Conservation (phyloP, 1,140 invertebrate genomes). For the Acromyrmex heyeri region DNA sequence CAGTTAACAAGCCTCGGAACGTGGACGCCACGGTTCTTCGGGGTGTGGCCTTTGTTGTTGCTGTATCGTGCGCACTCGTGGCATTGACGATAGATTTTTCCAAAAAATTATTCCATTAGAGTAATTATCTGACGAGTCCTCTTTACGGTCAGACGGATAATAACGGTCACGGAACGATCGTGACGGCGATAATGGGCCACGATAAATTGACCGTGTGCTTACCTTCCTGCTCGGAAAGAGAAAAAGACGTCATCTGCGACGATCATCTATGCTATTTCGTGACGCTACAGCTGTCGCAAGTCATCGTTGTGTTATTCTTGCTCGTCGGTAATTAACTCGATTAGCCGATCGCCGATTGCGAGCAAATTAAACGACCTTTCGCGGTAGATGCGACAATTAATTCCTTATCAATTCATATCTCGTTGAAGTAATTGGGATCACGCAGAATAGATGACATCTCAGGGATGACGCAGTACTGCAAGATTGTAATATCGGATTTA, state of each 20-base stretch:
- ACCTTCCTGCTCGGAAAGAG: neutral
- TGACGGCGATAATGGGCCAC: conserved; percentile 73
- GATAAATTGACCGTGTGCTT: conserved; percentile 78
- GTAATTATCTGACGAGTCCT: conserved; percentile 80
- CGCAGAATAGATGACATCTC: conserved; percentile 16
- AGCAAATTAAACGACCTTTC: conserved; percentile 65
- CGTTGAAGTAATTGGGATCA: conserved; percentile 37
- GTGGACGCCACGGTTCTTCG: conserved; percentile 7
- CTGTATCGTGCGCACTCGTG: conserved; percentile 29
- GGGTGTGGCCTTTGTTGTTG: conserved; percentile 63
- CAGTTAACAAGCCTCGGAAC: conserved; percentile 63
- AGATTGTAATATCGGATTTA: conserved; percentile 27
- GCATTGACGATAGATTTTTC: conserved; percentile 72
- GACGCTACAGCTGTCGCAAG: conserved; percentile 62
- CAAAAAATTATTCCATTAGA: conserved; percentile 82
- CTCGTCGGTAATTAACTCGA: conserved; percentile 72
- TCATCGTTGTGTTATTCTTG: conserved; percentile 64
- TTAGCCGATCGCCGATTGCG: conserved; percentile 64
- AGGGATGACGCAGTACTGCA: conserved; percentile 1
- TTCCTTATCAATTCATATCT: conserved; percentile 65
- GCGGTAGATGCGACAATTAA: conserved; percentile 65
- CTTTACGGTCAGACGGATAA: conserved; percentile 73
- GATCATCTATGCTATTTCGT: conserved; percentile 31
- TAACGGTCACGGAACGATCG: conserved; percentile 80
- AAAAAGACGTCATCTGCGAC: conserved; percentile 46